phyloP scores from a whole-genome alignment of 2,113 vertebrate genomes.

The pig (Sus scrofa) region T2T-Sscrofa CM000818.6:117390001-117390500 shows the following conservation, averaged over 20 bases:
- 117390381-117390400: background rate
- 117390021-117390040: background rate
- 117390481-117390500: background rate
- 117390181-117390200: background rate
- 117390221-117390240: background rate
- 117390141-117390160: slow-evolving; percentile 33
- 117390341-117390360: background rate
- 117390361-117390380: slow-evolving; percentile 25
- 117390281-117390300: slow-evolving; percentile 7
- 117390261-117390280: background rate
- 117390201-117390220: slow-evolving; percentile 49
- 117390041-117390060: background rate
- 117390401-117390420: background rate
- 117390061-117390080: background rate
- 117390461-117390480: background rate
- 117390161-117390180: slow-evolving; percentile 37
- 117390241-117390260: background rate
- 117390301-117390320: slow-evolving; percentile 50
- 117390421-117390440: background rate
- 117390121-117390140: slow-evolving; percentile 9
- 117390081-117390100: background rate
- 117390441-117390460: background rate
- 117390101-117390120: background rate
- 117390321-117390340: slow-evolving; percentile 52
- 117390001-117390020: background rate